Conservation (phyloP, 2,888 invertebrate species). For the Serripes groenlandicus region DNA sequence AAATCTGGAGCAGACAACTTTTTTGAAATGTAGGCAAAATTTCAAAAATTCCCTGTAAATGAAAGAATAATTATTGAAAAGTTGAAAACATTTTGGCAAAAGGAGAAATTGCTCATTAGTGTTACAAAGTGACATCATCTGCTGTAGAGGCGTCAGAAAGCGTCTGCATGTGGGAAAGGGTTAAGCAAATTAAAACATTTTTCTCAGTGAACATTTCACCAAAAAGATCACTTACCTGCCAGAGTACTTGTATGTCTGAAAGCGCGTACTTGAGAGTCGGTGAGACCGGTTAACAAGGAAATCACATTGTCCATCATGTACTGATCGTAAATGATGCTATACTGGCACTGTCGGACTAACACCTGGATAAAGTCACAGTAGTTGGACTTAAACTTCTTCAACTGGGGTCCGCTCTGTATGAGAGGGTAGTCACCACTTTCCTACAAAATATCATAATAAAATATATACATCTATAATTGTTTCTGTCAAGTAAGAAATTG, state of each 20-base stretch:
- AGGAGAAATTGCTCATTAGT: no score
- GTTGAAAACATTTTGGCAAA: no score
- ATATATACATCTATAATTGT: not conserved
- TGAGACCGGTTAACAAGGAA: constrained; percentile 97
- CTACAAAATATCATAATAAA: constrained; percentile 86
- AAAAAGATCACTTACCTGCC: constrained; percentile 91
- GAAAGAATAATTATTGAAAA: no score
- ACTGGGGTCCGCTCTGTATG: constrained; percentile 98
- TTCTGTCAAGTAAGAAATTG: no score
- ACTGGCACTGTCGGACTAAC: constrained; percentile 98
- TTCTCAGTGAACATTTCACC: no score
- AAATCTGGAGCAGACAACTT: no score
- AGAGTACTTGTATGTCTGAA: constrained; percentile 97
- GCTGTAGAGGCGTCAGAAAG: no score
- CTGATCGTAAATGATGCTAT: constrained; percentile 99
- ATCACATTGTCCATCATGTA: constrained; percentile 99
- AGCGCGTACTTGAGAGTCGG: constrained; percentile 97
- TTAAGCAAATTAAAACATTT: no score
- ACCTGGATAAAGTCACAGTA: constrained; percentile 99
- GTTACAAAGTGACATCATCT: no score
- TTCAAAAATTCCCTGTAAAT: no score
- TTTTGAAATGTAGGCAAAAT: no score
- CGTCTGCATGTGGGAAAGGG: no score
- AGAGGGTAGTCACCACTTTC: constrained; percentile 99
- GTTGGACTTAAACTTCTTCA: constrained; percentile 98